Conservation (phyloP, 2,888 invertebrate genomes). For the Drosophila tripunctata region DNA sequence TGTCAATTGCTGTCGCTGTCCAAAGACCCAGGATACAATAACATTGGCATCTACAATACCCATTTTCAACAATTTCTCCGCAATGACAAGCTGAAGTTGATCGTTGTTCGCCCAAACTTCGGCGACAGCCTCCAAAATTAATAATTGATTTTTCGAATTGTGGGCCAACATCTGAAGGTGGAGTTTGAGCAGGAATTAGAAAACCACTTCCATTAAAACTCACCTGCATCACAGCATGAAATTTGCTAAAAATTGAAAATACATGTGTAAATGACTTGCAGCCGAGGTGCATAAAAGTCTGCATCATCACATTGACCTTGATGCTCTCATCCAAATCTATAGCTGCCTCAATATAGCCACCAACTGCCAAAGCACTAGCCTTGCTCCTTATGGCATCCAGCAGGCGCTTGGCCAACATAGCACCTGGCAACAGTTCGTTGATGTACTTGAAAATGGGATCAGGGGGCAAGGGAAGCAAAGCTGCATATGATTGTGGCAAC, state of each 20-base stretch:
- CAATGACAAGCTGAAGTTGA: conserved; percentile 38
- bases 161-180: conserved; percentile 23
- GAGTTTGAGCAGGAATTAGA: neutral
- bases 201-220: neutral
- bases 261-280: conserved; percentile 54
- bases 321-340: neutral
- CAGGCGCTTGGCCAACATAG: conserved; percentile 87
- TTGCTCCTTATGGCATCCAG: conserved; percentile 33
- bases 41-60: conserved; percentile 13
- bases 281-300: conserved; percentile 51
- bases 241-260: conserved; percentile 32
- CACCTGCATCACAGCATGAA: conserved; percentile 44
- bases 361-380: conserved; percentile 9
- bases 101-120: conserved; percentile 57
- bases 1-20: conserved; percentile 31
- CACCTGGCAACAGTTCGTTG: conserved; percentile 87
- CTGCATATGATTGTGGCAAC: conserved; percentile 92
- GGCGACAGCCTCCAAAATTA: conserved; percentile 37
- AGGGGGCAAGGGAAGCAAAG: conserved; percentile 92
- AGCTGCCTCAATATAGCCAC: conserved; percentile 2
- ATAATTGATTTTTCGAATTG: conserved; percentile 18
- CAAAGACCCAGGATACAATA: conserved; percentile 49
- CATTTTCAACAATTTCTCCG: conserved; percentile 38
- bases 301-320: conserved; percentile 56
- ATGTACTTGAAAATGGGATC: conserved; percentile 95